Percentiles rank a stretch among this genome's conserved stretches.
Conservation (phyloP, 2,888 invertebrate genomes). For the Seladonia tumulorum region DNA sequence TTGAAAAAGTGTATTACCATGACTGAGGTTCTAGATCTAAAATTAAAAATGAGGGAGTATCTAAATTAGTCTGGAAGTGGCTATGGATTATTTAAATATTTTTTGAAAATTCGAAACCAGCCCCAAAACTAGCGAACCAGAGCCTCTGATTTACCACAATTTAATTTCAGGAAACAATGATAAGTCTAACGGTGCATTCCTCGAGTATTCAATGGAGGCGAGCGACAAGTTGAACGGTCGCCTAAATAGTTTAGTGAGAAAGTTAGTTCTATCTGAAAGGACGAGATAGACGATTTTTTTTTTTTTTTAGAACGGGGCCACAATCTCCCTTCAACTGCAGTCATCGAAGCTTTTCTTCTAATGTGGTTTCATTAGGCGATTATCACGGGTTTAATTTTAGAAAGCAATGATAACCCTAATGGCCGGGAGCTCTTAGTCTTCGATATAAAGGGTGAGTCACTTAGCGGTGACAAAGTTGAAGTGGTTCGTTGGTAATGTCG, state of each 20-base stretch:
- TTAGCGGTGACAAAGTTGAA: background rate
- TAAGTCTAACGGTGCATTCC: background rate
- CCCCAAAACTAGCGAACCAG: background rate
- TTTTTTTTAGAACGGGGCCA: background rate
- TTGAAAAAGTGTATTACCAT: too few species aligned
- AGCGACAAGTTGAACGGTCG: background rate
- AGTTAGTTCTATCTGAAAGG: background rate
- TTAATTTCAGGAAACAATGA: background rate
- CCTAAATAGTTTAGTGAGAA: background rate
- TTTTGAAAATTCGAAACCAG: too few species aligned
- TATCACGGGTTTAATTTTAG: constrained; percentile 15
- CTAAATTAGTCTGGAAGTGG: background rate
- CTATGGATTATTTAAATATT: too few species aligned
- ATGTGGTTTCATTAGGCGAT: constrained; percentile 11
- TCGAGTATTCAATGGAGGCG: background rate
- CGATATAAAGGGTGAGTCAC: constrained; percentile 14
- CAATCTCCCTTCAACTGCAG: background rate
- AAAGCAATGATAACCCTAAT: constrained; percentile 14
- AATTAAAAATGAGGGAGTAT: too few species aligned
- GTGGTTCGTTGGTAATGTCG: background rate
- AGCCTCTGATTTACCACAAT: too few species aligned
- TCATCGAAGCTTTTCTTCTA: constrained; percentile 9
- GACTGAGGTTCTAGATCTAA: too few species aligned
- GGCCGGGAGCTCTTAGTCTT: constrained; percentile 6
- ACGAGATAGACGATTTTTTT: background rate